Evolutionary conservation across 2,113 vertebrate species (phyloP).

Genomic region (Pluvialis apricaria): DNA sequence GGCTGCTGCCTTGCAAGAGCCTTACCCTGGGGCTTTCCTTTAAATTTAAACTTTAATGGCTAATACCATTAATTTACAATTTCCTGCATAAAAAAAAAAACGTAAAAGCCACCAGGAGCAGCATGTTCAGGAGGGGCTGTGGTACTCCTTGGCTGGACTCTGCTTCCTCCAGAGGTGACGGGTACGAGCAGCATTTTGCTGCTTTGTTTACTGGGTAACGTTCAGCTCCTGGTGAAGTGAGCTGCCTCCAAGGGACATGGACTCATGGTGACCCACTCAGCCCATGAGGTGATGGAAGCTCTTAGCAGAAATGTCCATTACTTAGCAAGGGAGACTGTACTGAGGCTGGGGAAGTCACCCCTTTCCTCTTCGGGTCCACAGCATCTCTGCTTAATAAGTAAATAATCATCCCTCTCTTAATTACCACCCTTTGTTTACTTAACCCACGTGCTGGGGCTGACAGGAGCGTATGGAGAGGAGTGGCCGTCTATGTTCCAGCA

Average conservation of each 20-base stretch:
- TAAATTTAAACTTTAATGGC: neutral
- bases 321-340: neutral
- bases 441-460: neutral
- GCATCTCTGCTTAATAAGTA: neutral
- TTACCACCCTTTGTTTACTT: neutral
- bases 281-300: neutral
- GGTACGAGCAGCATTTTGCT: neutral
- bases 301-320: neutral
- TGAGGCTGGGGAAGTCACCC: neutral
- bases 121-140: neutral
- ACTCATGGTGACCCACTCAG: neutral
- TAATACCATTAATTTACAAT: neutral
- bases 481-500: neutral
- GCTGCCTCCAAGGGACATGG: accelerated
- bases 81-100: neutral
- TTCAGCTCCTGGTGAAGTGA: neutral
- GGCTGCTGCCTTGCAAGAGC: neutral
- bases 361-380: neutral
- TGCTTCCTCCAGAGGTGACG: neutral
- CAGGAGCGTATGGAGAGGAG: neutral
- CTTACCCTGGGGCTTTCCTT: neutral
- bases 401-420: neutral
- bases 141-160: neutral
- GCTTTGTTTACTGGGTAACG: neutral
- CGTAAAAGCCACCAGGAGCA: neutral